These are phyloP conservation scores for Drosophila neocordata DNA, from an alignment of 1,140 invertebrate species.

Conservation along the genomic window DNA sequence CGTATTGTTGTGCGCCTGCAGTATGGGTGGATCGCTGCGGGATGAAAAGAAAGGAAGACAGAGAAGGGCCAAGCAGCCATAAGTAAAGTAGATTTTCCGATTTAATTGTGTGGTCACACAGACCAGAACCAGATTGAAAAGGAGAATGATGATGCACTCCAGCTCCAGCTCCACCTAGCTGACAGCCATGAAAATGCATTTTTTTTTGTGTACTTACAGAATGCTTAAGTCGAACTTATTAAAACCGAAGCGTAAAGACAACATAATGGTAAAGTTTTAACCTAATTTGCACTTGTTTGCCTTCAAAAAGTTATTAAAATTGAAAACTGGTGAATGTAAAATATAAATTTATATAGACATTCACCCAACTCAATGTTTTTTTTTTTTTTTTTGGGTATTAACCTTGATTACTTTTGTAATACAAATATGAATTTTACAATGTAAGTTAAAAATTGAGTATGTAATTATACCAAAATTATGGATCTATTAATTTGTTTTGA, in stretches of 20 bases:
- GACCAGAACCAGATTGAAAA: neutral
- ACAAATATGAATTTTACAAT: no score
- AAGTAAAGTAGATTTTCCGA: constrained; percentile 19
- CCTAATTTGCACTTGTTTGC: constrained; percentile 2
- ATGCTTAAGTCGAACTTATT: constrained; percentile 9
- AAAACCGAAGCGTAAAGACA: neutral
- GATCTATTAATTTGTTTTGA: no score
- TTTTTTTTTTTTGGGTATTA: no score
- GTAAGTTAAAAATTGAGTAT: no score
- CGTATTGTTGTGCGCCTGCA: constrained; percentile 89
- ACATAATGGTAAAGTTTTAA: neutral
- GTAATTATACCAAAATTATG: no score
- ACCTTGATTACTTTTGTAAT: no score
- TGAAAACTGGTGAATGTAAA: neutral
- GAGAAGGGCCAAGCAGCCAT: constrained; percentile 15
- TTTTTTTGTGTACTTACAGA: neutral
- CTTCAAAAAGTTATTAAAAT: neutral
- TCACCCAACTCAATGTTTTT: no score
- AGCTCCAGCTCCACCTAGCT: neutral
- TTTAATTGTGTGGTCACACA: constrained; percentile 25
- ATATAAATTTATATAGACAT: no score
- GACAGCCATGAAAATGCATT: constrained; percentile 1
- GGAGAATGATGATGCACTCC: neutral
- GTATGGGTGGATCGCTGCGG: constrained; percentile 89
- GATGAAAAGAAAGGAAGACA: constrained; percentile 29